A percentile compares a stretch with the other conserved stretches of the same genome.
These are phyloP conservation scores for Callipepla squamata DNA, from an alignment of 2,113 vertebrate species.

Conservation along the genomic window DNA sequence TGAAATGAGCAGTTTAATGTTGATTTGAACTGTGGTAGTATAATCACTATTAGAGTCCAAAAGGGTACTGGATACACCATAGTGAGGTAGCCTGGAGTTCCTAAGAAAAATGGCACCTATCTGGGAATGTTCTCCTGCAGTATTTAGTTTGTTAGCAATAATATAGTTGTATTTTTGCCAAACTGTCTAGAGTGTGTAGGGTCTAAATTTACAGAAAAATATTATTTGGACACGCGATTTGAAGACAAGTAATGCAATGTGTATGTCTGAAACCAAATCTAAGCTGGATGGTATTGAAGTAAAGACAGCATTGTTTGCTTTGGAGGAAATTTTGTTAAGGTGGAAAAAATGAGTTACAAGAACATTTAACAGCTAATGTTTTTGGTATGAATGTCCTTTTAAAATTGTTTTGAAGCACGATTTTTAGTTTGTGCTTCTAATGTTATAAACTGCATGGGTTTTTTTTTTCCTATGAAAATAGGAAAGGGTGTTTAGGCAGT, in stretches of 20 bases:
- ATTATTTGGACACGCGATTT: background rate
- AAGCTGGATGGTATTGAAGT: background rate
- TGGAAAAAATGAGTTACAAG: background rate
- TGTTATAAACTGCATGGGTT: background rate
- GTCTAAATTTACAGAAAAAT: background rate
- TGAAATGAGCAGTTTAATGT: background rate
- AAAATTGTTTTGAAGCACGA: background rate
- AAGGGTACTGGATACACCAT: fast-evolving
- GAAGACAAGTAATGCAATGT: background rate
- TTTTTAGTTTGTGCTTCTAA: background rate
- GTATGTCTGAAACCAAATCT: background rate
- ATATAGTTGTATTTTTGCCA: background rate
- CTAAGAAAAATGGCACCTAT: background rate
- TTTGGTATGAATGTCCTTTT: slow-evolving; percentile 1
- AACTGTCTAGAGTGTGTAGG: background rate
- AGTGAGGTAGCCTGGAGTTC: background rate
- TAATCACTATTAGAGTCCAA: background rate
- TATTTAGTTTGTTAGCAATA: background rate
- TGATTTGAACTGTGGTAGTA: background rate
- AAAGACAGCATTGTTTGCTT: background rate
- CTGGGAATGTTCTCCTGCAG: background rate
- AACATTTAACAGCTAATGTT: background rate
- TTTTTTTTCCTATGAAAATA: background rate
- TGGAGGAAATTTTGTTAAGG: background rate
- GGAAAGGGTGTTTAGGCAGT: background rate